Evolutionary conservation across 2,113 vertebrate species (phyloP), one percentile per base, ranked within the genome.

Genomic region (Recurvirostra avosetta): DNA sequence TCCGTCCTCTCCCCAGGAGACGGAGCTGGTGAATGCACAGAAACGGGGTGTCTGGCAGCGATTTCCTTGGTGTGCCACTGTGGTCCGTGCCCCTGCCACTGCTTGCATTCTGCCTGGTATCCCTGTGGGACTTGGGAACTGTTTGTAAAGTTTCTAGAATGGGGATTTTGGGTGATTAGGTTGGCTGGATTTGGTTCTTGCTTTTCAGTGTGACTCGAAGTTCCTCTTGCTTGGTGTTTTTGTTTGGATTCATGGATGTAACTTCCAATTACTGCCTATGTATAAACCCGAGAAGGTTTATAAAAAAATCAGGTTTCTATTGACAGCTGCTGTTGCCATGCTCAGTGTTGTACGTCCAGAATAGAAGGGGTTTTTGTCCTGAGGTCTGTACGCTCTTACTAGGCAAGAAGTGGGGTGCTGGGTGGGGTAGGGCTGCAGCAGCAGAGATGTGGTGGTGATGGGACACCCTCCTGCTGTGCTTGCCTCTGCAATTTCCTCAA

Each of bases 41-140:
- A 12, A 58, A 11, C 11, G 8, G 67, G 71, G 36, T 23, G 40
- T 52, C 36, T 0, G 2, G 52, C 61, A 63, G 30, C 0, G 4
- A 13, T n/a, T 18, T 75, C 19, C 67, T 65, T 1, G 0, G 9
- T 0, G 1, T 71, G 52, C 25, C 21, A 9, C 27, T 0, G 0
- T 2, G 1, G 17, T 50, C 84, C 0, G 0, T 56, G 62, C 50
- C 49, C 27, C 5, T 0, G 0, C 30, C 11, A 3, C 66, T 81
- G 18, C 59, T 47, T 40, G 23, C 1, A 8, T 36, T 86, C 65
- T 90, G 74, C 59, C 58, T 1, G 1, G 38, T 43, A 21, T 2
- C 4, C 11, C 80, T 12, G 34, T 3, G 5, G 12, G n/a, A 8
- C 3, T 41, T 40, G 67, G 66, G 47, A 30, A 3, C 43, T 26